Evolutionary conservation across 2,797 vertebrate species (phyloP).

Genomic region (Sebastes matsubarae): DNA sequence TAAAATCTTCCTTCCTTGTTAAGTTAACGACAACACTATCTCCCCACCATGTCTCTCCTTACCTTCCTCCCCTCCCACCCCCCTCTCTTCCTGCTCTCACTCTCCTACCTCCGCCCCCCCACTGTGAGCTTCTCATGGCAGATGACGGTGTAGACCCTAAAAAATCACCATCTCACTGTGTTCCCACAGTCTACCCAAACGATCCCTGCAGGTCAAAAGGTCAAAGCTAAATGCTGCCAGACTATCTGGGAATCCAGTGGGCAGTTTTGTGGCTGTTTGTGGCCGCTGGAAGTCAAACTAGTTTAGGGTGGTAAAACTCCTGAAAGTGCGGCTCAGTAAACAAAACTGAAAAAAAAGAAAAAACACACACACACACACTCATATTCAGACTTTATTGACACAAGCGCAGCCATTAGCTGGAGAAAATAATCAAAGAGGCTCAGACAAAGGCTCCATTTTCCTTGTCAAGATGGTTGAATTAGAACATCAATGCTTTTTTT

Average conservation of each 20-base stretch:
- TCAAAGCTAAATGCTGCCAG: constrained; percentile 52
- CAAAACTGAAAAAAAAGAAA: constrained; percentile 6
- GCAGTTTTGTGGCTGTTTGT: constrained; percentile 28
- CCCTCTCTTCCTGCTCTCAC: not conserved
- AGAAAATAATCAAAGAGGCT: constrained; percentile 49
- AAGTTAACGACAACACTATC: constrained; percentile 10
- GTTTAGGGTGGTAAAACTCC: constrained; percentile 33
- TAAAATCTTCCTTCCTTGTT: constrained; percentile 22
- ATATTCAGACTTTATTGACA: constrained; percentile 47
- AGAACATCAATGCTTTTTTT: constrained; percentile 20
- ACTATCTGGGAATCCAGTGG: constrained; percentile 60
- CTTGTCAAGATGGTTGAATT: constrained; percentile 33
- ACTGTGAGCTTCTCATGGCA: constrained; percentile 12
- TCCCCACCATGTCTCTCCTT: not conserved
- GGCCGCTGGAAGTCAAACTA: constrained; percentile 25
- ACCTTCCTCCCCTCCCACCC: not conserved
- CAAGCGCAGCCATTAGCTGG: constrained; percentile 23
- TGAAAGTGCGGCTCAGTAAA: constrained; percentile 37
- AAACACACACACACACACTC: constrained; percentile 18
- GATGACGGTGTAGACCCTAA: constrained; percentile 26
- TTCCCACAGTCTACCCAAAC: constrained; percentile 53
- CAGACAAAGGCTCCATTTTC: constrained; percentile 46
- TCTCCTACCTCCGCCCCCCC: not conserved
- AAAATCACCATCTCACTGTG: constrained; percentile 19
- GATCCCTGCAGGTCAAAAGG: constrained; percentile 41